Evolutionary conservation across 2,888 invertebrate genomes (phyloP).

Genomic region (Euplexia lucipara): DNA sequence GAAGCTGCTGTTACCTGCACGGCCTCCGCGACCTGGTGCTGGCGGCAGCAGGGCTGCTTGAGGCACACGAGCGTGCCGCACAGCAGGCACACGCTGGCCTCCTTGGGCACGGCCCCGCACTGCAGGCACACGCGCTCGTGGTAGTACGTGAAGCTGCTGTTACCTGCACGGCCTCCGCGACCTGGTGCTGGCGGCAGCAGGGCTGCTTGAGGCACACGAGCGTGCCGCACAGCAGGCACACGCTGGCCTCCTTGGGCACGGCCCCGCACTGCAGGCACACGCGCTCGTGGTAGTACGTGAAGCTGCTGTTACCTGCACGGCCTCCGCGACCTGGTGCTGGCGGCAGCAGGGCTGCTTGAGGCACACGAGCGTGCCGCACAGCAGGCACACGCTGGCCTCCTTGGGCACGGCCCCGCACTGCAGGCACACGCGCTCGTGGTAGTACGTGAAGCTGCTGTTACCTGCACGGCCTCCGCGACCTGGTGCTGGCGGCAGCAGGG

Average conservation of each 20-base stretch:
- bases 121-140: slow-evolving; percentile 97
- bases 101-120: slow-evolving; percentile 96
- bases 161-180: slow-evolving; percentile 63
- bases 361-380: slow-evolving; percentile 93
- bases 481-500: slow-evolving; percentile 65
- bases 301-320: slow-evolving; percentile 66
- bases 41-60: slow-evolving; percentile 74
- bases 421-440: slow-evolving; percentile 96
- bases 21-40: slow-evolving; percentile 65
- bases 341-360: slow-evolving; percentile 83
- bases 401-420: slow-evolving; percentile 97
- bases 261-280: slow-evolving; percentile 97
- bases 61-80: slow-evolving; percentile 93
- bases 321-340: slow-evolving; percentile 65
- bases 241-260: slow-evolving; percentile 92
- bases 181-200: slow-evolving; percentile 65
- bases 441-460: slow-evolving; percentile 93
- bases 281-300: slow-evolving; percentile 97
- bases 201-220: slow-evolving; percentile 87
- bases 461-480: slow-evolving; percentile 64
- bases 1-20: slow-evolving; percentile 74
- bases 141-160: slow-evolving; percentile 95
- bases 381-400: slow-evolving; percentile 92
- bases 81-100: slow-evolving; percentile 93
- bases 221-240: slow-evolving; percentile 96